Base-by-base conservation (phyloP, 2,888 invertebrate species). In the Tetheella fluctuosa region DNA sequence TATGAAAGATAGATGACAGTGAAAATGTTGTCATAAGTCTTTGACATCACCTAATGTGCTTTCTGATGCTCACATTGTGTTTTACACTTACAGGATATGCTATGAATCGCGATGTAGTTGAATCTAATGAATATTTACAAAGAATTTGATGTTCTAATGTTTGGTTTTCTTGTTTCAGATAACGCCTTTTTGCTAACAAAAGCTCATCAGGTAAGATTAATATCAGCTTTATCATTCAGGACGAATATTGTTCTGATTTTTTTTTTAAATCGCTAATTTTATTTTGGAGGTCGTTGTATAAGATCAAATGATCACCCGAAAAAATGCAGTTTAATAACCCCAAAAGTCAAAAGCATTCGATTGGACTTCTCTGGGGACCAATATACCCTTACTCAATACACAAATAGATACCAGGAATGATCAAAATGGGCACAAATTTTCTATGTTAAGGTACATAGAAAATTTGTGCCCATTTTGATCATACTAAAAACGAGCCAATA, bases 131-230 rank as follows among this genome's bases (percentile, higher is more conserved):
- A 4, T 15, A 15, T 39, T 39, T 1, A 4, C 15, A 15, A 15
- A 7, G 0, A 25, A 15, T 23, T 12, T 13, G 20, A 25, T 53
- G 23, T 5, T 53, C 15, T 28, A 52, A 53, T 48, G 53, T 25
- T 7, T 48, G 52, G 56, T 25, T 20, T 5, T 57, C 62, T 79
- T 77, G 70, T 78, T 79, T 59, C 79, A 79, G 79, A 67, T 72
- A 71, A 70, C 68, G 67, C 60, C 67, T 54, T 52, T 63, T 65
- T 64, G 58, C 53, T 30, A 55, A 54, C 64, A 63, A 59, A 61
- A 65, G 54, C 64, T 63, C 64, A 69, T 67, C 70, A 76, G 77
- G 79, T 79, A 67, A 72, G 68, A 56, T 28, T 13, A n/a, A 15
- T 12, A 28, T 20, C 20, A 28, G 5, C 7, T 39, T 39, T n/a